Percentiles rank a stretch among this genome's conserved stretches.
Evolutionary conservation across 1,140 invertebrate species (phyloP).

Genomic region (Listronotus bonariensis): DNA sequence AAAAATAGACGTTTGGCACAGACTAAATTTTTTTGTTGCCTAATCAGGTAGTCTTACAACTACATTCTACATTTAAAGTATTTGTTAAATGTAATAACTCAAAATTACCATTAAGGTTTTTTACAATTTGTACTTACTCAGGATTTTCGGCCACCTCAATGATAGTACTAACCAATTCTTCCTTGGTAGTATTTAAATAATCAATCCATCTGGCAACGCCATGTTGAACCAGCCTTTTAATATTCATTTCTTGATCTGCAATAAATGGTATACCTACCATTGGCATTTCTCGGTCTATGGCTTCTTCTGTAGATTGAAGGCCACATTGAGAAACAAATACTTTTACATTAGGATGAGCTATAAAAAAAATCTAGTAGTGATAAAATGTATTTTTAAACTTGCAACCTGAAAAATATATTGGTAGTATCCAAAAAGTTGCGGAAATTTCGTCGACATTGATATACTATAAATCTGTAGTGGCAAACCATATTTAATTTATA

Average conservation of each 20-base stretch:
- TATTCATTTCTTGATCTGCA: constrained; percentile 53
- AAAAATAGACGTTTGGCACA: too few species aligned
- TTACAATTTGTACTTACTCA: constrained; percentile 12
- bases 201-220: constrained; percentile 46
- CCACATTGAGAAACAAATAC: constrained; percentile 61
- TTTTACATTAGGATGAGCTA: constrained; percentile 55
- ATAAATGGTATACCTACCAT: constrained; percentile 58
- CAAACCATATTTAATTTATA: too few species aligned
- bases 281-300: constrained; percentile 58
- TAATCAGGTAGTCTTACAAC: too few species aligned
- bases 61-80: too few species aligned
- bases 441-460: too few species aligned
- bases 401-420: too few species aligned
- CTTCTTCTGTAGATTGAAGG: constrained; percentile 59
- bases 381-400: constrained; percentile 33
- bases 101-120: too few species aligned
- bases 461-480: too few species aligned
- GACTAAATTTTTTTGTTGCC: too few species aligned
- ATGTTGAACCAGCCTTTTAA: constrained; percentile 33
- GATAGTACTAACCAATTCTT: constrained; percentile 31
- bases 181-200: constrained; percentile 36
- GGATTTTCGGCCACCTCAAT: constrained; percentile 39
- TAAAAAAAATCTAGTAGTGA: constrained; percentile 19
- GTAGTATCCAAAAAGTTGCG: too few species aligned
- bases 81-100: too few species aligned